A percentile compares a stretch with the other conserved stretches of the same genome.
Evolutionary conservation across 23 tunicate genomes (phyloP).

Genomic region (Ascidia mentula): DNA sequence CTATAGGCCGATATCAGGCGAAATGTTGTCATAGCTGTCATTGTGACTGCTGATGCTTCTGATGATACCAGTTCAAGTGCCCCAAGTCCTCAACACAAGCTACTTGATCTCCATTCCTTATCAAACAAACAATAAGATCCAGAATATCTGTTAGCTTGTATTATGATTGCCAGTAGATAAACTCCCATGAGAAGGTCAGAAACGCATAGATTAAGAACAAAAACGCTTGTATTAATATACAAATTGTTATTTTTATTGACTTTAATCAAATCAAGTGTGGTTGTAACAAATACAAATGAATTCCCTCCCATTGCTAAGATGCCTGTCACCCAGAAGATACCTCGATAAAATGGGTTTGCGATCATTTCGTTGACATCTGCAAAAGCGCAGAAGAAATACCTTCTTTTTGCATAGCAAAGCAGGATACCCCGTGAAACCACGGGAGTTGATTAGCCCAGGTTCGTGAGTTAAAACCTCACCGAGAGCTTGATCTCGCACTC

Average conservation of each 20-base stretch:
- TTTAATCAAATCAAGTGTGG: background rate
- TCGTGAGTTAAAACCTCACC: too few relatives aligned
- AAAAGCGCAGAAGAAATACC: too few relatives aligned
- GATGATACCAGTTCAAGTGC: too few relatives aligned
- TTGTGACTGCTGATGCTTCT: too few relatives aligned
- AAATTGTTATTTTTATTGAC: background rate
- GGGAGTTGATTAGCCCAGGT: too few relatives aligned
- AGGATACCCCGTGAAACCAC: too few relatives aligned
- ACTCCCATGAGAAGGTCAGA: background rate
- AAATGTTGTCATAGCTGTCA: too few relatives aligned
- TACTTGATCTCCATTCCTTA: too few relatives aligned
- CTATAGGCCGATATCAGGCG: too few relatives aligned
- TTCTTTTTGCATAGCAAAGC: too few relatives aligned
- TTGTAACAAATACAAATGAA: slow-evolving; percentile 4
- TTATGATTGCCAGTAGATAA: background rate
- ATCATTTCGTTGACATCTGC: slow-evolving; percentile 2
- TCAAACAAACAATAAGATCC: background rate
- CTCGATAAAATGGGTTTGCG: background rate
- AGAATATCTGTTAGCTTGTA: background rate
- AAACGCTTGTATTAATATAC: background rate
- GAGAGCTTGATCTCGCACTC: too few relatives aligned
- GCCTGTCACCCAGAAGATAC: background rate
- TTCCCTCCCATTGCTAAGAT: background rate
- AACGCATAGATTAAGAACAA: background rate
- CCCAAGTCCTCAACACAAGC: too few relatives aligned